phyloP scores from a whole-genome alignment of 1,140 invertebrate species.

The Trachymyrmex septentrionalis region DNA sequence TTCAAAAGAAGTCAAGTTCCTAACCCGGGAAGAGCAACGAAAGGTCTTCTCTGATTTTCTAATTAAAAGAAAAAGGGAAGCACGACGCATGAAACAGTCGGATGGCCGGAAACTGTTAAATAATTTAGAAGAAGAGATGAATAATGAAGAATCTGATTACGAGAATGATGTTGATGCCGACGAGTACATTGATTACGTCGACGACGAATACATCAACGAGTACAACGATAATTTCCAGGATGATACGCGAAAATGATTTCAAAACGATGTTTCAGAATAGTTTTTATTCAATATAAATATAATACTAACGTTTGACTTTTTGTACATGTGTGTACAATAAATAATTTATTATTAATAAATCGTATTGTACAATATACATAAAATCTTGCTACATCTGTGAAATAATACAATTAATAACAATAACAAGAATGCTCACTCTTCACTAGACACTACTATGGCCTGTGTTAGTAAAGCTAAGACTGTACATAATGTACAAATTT shows the following conservation, averaged over 20 bases:
- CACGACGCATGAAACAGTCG: background rate
- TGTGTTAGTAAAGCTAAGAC: conserved; percentile 56
- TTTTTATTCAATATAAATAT: conserved; percentile 48
- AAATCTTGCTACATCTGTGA: conserved; percentile 6
- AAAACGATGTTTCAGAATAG: background rate
- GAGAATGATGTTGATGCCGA: conserved; percentile 7
- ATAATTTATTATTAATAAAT: conserved; percentile 45
- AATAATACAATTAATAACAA: conserved; percentile 35
- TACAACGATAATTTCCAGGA: conserved; percentile 5
- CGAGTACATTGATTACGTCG: background rate
- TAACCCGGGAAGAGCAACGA: conserved; percentile 56
- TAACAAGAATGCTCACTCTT: conserved; percentile 16
- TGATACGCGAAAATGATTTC: conserved; percentile 2
- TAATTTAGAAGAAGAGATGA: conserved; percentile 22
- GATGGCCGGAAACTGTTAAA: background rate
- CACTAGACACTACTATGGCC: background rate
- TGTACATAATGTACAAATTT: conserved; percentile 68
- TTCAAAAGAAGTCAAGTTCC: conserved; percentile 2
- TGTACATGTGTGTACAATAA: conserved; percentile 52
- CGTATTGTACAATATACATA: conserved; percentile 41
- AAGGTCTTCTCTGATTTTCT: conserved; percentile 75
- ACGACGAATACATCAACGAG: background rate
- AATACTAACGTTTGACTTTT: conserved; percentile 47
- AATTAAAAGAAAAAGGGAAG: conserved; percentile 57
- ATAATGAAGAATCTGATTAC: conserved; percentile 4